phyloP scores from a whole-genome alignment of 2,797 vertebrate species.

The Tragopan temminckii region DNA sequence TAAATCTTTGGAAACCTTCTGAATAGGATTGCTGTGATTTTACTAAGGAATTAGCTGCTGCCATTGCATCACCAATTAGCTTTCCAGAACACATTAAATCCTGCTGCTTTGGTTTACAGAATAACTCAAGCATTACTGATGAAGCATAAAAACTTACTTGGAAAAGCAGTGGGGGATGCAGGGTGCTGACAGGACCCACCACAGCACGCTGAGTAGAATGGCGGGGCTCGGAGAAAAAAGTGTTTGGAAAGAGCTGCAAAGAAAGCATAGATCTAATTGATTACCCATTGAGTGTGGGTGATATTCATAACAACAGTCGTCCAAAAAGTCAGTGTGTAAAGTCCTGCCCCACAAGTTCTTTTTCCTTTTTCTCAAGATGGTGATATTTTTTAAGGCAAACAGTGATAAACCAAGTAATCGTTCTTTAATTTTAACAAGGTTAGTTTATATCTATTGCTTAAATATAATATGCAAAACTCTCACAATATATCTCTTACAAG shows the following conservation, averaged over 20 bases:
- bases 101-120: conserved; percentile 91
- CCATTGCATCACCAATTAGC: conserved; percentile 94
- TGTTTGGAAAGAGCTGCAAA: conserved; percentile 88
- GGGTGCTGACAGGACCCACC: conserved; percentile 91
- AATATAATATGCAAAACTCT: neutral
- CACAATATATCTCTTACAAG: neutral
- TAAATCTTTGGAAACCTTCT: conserved; percentile 92
- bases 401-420: conserved; percentile 22
- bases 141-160: conserved; percentile 98
- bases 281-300: conserved; percentile 68
- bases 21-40: conserved; percentile 92
- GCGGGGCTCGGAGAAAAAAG: conserved; percentile 86
- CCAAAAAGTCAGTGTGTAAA: conserved; percentile 40
- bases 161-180: conserved; percentile 89
- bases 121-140: conserved; percentile 93
- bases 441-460: neutral
- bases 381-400: conserved; percentile 51
- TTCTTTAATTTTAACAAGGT: conserved; percentile 34
- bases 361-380: conserved; percentile 21
- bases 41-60: conserved; percentile 93
- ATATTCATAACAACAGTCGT: conserved; percentile 57
- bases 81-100: conserved; percentile 91
- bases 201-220: conserved; percentile 90
- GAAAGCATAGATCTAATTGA: conserved; percentile 77
- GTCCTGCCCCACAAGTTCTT: conserved; percentile 28